Conservation (phyloP, 2,888 invertebrate species). For the Agonopterix arenella region DNA sequence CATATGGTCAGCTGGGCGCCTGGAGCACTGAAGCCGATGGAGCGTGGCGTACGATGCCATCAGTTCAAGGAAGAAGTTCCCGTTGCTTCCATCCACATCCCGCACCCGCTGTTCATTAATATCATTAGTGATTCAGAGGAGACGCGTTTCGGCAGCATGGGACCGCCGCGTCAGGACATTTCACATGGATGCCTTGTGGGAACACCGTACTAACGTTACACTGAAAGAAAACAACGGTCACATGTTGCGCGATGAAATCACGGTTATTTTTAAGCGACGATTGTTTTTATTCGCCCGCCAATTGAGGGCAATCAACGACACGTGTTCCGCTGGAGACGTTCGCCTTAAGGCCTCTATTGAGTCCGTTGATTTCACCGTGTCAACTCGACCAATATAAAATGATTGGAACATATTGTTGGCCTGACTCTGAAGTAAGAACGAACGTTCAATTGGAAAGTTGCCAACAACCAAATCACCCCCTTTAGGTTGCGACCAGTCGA, state of each 20-base stretch:
- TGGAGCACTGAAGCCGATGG: constrained; percentile 11
- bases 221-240: constrained; percentile 62
- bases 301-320: constrained; percentile 75
- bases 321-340: constrained; percentile 66
- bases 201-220: constrained; percentile 46
- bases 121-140: constrained; percentile 53
- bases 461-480: background rate
- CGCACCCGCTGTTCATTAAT: constrained; percentile 41
- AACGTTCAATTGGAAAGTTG: background rate
- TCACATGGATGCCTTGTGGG: constrained; percentile 64
- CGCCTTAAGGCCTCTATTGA: constrained; percentile 41
- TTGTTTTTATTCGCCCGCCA: constrained; percentile 77
- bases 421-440: too few species aligned
- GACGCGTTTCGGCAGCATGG: constrained; percentile 43
- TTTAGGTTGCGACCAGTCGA: too few species aligned
- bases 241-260: constrained; percentile 72
- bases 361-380: background rate
- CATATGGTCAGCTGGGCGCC: constrained; percentile 36
- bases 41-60: constrained; percentile 25
- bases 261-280: constrained; percentile 75
- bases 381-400: background rate
- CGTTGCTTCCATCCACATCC: constrained; percentile 25
- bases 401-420: too few species aligned
- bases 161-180: constrained; percentile 51
- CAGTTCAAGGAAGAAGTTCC: constrained; percentile 38